A percentile compares a stretch with the other conserved stretches of the same genome.
phyloP scores from a whole-genome alignment of 2,113 vertebrate species.

The Halcyon malimbica region DNA sequence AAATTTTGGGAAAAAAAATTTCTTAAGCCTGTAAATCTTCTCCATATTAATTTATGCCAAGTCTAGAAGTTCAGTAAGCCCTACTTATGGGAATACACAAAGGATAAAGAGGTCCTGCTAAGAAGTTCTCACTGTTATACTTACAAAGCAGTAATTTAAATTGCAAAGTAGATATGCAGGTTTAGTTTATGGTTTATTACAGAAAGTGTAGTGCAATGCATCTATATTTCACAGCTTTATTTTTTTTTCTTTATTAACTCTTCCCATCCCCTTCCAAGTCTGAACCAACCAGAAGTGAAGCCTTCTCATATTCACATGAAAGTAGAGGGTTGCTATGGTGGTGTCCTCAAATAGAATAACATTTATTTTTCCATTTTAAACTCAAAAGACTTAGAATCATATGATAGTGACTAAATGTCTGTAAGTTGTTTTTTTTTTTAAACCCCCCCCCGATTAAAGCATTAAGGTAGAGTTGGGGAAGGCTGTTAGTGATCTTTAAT shows the following conservation, averaged over 20 bases:
- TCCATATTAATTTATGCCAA: constrained; percentile 40
- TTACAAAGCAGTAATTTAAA: constrained; percentile 53
- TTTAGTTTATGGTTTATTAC: constrained; percentile 27
- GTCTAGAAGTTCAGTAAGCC: constrained; percentile 37
- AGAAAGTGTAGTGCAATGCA: not conserved
- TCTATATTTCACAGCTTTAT: not conserved
- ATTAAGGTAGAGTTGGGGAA: not conserved
- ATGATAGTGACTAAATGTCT: not conserved
- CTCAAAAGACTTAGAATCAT: not conserved
- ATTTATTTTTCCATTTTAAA: not conserved
- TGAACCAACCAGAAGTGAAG: not conserved
- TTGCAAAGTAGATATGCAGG: constrained; percentile 7
- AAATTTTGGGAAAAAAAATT: not conserved
- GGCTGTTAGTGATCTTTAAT: not conserved
- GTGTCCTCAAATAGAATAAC: not conserved
- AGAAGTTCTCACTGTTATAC: constrained; percentile 25
- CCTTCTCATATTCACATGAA: not conserved
- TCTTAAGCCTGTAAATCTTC: constrained; percentile 39
- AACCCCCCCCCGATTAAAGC: not conserved
- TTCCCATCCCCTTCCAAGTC: not conserved
- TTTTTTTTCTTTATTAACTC: not conserved
- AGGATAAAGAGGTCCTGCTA: constrained; percentile 40
- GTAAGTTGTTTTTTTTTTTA: too few relatives aligned
- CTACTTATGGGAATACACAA: constrained; percentile 20
- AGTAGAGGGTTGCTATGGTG: not conserved